These are phyloP conservation scores for Dermolepida albohirtum DNA, from an alignment of 2,888 invertebrate genomes.

Conservation along the genomic window DNA sequence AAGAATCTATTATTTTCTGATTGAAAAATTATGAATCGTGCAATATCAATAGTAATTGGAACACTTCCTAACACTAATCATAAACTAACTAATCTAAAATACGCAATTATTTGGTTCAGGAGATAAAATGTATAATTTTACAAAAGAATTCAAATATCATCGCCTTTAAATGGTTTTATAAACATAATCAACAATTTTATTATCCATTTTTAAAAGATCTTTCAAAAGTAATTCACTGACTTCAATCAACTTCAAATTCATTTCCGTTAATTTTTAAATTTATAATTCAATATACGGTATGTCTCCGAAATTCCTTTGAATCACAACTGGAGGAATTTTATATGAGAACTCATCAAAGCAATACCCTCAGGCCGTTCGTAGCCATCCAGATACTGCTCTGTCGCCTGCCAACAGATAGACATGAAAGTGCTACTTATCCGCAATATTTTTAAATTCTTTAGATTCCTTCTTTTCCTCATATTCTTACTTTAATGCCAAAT, in stretches of 20 bases:
- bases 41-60: no score
- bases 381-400: constrained; percentile 30
- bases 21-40: no score
- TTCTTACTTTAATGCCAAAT: constrained; percentile 35
- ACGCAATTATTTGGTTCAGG: no score
- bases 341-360: constrained; percentile 38
- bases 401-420: constrained; percentile 37
- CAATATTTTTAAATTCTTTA: constrained; percentile 39
- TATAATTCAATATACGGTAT: constrained; percentile 3
- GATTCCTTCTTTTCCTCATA: constrained; percentile 32
- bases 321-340: constrained; percentile 29
- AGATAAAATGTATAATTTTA: no score
- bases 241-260: no score
- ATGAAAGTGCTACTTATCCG: constrained; percentile 35
- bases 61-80: no score
- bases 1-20: no score
- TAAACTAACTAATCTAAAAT: no score
- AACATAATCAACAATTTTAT: no score
- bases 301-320: constrained; percentile 17
- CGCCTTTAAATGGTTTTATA: neutral
- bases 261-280: neutral
- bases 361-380: constrained; percentile 29
- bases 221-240: no score
- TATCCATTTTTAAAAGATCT: no score
- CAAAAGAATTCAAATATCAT: no score